Evolutionary conservation across 2,113 vertebrate species (phyloP), one percentile per base, ranked within the genome.

Genomic region (Mastomys coucha): DNA sequence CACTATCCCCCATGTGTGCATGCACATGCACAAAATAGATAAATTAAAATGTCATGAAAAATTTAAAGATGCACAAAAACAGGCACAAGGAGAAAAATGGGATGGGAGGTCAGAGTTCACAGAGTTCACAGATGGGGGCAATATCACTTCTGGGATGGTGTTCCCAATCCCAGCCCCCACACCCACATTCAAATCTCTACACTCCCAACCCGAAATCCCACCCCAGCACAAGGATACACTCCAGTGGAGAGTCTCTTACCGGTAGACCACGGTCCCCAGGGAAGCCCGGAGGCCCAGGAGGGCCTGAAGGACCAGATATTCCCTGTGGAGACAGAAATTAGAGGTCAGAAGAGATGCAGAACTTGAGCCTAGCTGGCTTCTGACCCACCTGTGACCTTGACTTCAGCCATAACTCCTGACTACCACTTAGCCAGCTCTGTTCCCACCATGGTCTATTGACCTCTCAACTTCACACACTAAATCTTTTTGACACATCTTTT

Each of bases 251-350:
- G 28, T 12, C 65, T 97, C 98, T 97, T 98, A 99, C 99, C 99
- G 96, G 86, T 73, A 99, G 99, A 56, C 99, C 99, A 0, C 98
- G 98, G 96, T 99, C 99, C 92, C 99, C 99, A 1, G 98, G 97
- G n/a, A 98, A 99, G 96, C 99, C 99, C 49, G 98, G 98, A 22
- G 98, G 98, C 0, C 99, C 99, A 3, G 95, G 92, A 67, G 97
- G 98, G 5, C 99, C 99, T 86, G 98, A 97, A 60, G 99, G 98
- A 22, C 98, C 98, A 0, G 53, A 78, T 36, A 98, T 92, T 13
- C 98, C 98, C 98, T 99, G 92, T 24, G 75, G 31, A 73, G 91
- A 94, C 70, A 96, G 28, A 89, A 89, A 94, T 95, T 8, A 58
- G 77, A 92, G 33, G 76, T 91, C 86, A 91, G 12, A 31, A n/a